These are phyloP conservation scores for Euthynnus affinis DNA, from an alignment of 2,797 vertebrate species.

Conservation along the genomic window DNA sequence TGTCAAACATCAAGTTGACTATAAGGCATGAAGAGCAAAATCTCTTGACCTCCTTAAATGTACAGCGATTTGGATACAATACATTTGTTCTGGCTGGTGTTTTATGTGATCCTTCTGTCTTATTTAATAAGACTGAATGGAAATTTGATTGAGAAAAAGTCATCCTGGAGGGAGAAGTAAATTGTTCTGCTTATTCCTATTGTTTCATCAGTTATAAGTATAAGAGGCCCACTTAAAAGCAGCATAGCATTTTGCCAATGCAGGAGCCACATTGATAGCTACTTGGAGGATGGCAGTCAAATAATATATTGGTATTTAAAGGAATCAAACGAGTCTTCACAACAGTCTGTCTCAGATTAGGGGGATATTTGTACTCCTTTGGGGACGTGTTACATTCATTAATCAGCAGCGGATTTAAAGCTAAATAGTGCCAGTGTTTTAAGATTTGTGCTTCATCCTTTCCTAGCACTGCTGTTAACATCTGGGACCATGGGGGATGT, in stretches of 20 bases:
- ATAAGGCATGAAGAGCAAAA: too few relatives aligned
- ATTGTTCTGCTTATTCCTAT: slow-evolving; percentile 8
- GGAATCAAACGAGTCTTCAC: slow-evolving; percentile 35
- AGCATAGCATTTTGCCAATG: neutral
- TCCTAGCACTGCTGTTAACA: slow-evolving; percentile 18
- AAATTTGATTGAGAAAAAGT: slow-evolving; percentile 14
- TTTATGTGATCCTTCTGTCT: slow-evolving; percentile 10
- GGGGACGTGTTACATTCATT: slow-evolving; percentile 30
- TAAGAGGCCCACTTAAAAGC: slow-evolving; percentile 2
- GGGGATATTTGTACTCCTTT: slow-evolving; percentile 37
- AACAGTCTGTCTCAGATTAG: slow-evolving; percentile 30
- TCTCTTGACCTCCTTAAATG: neutral
- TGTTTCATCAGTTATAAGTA: slow-evolving; percentile 22
- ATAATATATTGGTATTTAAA: slow-evolving; percentile 34
- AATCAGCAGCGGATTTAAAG: slow-evolving; percentile 38
- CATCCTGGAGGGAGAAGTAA: slow-evolving; percentile 13
- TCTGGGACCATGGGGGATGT: slow-evolving; percentile 32
- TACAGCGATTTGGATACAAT: neutral
- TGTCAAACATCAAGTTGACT: too few relatives aligned
- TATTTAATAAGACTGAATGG: neutral
- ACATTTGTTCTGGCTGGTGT: slow-evolving; percentile 25
- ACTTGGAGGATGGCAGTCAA: slow-evolving; percentile 29
- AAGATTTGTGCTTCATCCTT: slow-evolving; percentile 22
- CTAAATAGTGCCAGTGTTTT: slow-evolving; percentile 41
- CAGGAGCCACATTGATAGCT: neutral